Evolutionary conservation across 1,140 invertebrate genomes (phyloP), one percentile per base, ranked within the genome.

Genomic region (Asbolus verrucosus): DNA sequence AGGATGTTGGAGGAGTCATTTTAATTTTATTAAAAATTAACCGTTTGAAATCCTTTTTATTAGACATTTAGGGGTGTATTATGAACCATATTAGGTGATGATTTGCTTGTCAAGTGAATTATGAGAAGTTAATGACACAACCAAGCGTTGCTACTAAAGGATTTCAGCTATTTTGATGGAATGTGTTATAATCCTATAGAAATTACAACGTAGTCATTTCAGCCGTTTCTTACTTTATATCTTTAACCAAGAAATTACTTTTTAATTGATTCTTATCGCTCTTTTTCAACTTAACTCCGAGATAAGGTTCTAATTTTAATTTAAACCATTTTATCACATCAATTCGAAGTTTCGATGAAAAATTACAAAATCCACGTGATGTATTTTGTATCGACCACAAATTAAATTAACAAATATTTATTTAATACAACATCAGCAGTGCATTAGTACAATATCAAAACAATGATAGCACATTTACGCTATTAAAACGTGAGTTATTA

Each of bases 261-360:
- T 63, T 63, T 63, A 63, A 63, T 63, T 63, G 61, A 63, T 63
- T 63, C 61, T 63, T 63, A 63, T 63, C 61, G 39, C 61, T 18
- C 46, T 16, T 63, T 41, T 63, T 63, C 61, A 41, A 41, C 33
- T 63, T 63, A 39, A 63, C 41, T 63, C 39, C 61, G 21, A 39
- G 61, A 63, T 63, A 63, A 63, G 19, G 39, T 63, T 16, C 33
- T 27, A 36, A 63, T 63, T 63, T 63, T 36, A 19, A 41, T 38
- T 63, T n/a, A 54, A 54, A 54, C 6, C 46, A 16, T 54, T 54
- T 54, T 27, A 27, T 54, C 21, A 21, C 27, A 54, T 54, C 21
- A 27, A 54, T 19, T 46, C 9, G 21, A 11, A 27, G 21, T 27
- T 54, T 54, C 5, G 9, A 54, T 27, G 21, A 9, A 16, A 14